These are phyloP conservation scores for Theretra japonica DNA, from an alignment of 2,888 invertebrate species.

Conservation along the genomic window DNA sequence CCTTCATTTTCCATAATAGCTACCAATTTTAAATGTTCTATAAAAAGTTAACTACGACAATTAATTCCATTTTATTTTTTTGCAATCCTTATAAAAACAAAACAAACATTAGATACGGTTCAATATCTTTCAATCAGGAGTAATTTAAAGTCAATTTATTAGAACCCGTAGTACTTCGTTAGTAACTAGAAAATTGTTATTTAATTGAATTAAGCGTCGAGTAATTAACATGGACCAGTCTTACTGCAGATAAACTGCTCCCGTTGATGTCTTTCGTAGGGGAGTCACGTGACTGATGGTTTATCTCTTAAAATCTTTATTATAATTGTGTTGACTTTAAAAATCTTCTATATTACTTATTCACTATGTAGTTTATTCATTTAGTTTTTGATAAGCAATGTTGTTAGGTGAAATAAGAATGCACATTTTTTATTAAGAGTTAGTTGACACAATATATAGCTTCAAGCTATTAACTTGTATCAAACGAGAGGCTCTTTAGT, in stretches of 20 bases:
- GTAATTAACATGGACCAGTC: constrained; percentile 27
- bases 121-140: constrained; percentile 21
- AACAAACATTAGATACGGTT: constrained; percentile 8
- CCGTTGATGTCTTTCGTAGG: constrained; percentile 39
- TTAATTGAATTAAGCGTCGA: constrained; percentile 32
- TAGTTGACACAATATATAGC: too few relatives aligned
- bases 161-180: constrained; percentile 13
- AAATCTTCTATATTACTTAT: too few relatives aligned
- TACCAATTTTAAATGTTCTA: neutral
- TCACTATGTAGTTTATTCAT: too few relatives aligned
- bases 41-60: constrained; percentile 11
- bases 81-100: neutral
- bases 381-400: too few relatives aligned
- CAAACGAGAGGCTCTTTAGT: too few relatives aligned
- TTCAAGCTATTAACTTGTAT: too few relatives aligned
- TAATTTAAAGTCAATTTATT: constrained; percentile 16
- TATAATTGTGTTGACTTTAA: neutral
- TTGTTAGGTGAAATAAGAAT: too few relatives aligned
- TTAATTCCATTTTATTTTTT: constrained; percentile 18
- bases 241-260: constrained; percentile 21
- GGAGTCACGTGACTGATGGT: constrained; percentile 25
- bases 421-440: too few relatives aligned
- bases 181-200: constrained; percentile 31
- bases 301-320: neutral
- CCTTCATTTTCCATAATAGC: neutral